Evolutionary conservation across 2,888 invertebrate species (phyloP).

Genomic region (Bursaphelenchus okinawaensis): DNA sequence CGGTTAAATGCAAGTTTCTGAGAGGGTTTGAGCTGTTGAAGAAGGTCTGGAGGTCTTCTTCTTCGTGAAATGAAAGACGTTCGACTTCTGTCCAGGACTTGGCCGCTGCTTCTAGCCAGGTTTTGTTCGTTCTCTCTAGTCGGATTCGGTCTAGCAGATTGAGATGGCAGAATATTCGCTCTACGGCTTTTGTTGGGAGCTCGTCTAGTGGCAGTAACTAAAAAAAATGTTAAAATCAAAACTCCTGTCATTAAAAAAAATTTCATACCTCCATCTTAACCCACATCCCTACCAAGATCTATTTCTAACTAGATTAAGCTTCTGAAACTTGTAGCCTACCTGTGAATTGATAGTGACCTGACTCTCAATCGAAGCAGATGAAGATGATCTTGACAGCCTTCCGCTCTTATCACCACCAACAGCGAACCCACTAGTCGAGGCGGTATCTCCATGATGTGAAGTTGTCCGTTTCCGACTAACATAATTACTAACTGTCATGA

Average conservation of each 20-base stretch:
- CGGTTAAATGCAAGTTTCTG: conserved; percentile 40
- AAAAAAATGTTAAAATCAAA: conserved; percentile 1
- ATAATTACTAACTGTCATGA: conserved; percentile 41
- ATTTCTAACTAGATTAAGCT: no score
- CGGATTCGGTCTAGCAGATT: conserved; percentile 46
- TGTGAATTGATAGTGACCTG: conserved; percentile 13
- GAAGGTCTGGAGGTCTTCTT: conserved; percentile 17
- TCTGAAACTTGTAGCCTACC: no score
- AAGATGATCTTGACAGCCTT: conserved; percentile 43
- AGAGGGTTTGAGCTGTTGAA: conserved; percentile 46
- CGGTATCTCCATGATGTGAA: neutral
- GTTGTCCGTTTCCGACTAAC: neutral
- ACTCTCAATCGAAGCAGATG: conserved; percentile 40
- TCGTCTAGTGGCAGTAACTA: conserved; percentile 27
- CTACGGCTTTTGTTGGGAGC: conserved; percentile 38
- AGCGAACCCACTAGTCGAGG: neutral
- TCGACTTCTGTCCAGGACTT: conserved; percentile 45
- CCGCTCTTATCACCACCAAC: conserved; percentile 13
- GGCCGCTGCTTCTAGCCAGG: conserved; percentile 50
- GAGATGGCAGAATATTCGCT: conserved; percentile 42
- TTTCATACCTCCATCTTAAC: no score
- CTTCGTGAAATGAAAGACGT: conserved; percentile 34
- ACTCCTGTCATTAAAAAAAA: neutral
- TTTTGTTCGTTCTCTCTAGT: conserved; percentile 53
- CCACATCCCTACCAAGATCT: no score